phyloP scores from a whole-genome alignment of 2,113 vertebrate genomes.

The Hemiscyllium ocellatum region DNA sequence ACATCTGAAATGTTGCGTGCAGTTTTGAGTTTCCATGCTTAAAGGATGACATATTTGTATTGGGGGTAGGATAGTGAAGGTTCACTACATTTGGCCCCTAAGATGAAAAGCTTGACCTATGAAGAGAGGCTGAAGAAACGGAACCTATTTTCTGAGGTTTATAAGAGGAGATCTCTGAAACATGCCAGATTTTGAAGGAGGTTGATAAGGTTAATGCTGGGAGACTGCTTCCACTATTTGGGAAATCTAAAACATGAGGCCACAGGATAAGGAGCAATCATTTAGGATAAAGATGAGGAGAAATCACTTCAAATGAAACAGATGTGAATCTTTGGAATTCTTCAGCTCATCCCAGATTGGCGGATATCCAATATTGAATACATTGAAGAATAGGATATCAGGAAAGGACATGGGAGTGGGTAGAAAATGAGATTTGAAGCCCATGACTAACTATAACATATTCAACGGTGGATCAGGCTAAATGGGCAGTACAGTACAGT shows the following conservation, averaged over 20 bases:
- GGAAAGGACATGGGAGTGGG: neutral
- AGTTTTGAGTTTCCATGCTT: too few relatives aligned
- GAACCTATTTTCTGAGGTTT: neutral
- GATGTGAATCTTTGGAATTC: neutral
- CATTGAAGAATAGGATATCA: neutral
- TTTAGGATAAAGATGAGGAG: neutral
- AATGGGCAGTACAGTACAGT: neutral
- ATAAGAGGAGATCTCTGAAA: neutral
- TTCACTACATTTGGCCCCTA: neutral
- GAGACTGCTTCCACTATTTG: neutral
- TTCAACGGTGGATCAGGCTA: neutral
- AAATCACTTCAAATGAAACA: neutral
- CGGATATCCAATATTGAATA: neutral
- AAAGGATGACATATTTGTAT: neutral
- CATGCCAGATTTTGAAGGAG: neutral
- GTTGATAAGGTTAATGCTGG: neutral
- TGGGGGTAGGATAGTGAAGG: neutral
- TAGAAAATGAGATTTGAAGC: neutral
- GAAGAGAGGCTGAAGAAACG: neutral
- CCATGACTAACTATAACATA: neutral
- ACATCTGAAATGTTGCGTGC: too few relatives aligned
- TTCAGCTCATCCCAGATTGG: neutral
- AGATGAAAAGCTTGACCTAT: neutral
- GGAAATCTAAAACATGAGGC: neutral
- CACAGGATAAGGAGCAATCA: neutral